Percentiles rank a stretch among this genome's conserved stretches.
Conservation (phyloP, 2,113 vertebrate genomes). For the Gallinago media region DNA sequence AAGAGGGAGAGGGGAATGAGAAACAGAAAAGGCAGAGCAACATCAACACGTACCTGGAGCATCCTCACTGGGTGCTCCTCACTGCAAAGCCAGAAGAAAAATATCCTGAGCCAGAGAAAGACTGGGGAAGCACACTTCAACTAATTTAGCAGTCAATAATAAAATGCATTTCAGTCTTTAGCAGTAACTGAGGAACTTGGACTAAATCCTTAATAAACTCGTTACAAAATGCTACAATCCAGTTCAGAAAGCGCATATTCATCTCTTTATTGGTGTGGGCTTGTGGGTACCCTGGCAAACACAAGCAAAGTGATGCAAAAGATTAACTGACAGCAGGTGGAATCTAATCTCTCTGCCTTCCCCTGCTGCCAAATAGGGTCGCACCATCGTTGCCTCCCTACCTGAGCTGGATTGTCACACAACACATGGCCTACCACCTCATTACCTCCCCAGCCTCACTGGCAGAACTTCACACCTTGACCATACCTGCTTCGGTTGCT, state of each 20-base stretch:
- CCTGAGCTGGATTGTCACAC: slow-evolving; percentile 52
- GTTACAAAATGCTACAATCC: slow-evolving; percentile 22
- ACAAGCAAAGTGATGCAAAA: slow-evolving; percentile 2
- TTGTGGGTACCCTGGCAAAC: slow-evolving; percentile 31
- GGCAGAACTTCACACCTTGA: slow-evolving; percentile 12
- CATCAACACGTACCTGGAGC: neutral
- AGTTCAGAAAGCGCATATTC: slow-evolving; percentile 47
- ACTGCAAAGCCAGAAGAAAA: neutral
- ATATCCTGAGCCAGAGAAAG: neutral
- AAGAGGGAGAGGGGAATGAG: fast-evolving
- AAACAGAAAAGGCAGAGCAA: neutral
- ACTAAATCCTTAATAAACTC: slow-evolving; percentile 43
- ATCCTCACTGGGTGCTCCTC: neutral
- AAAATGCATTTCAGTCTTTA: neutral
- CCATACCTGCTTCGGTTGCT: neutral
- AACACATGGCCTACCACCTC: slow-evolving; percentile 53
- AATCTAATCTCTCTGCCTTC: slow-evolving; percentile 47
- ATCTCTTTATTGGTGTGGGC: slow-evolving; percentile 14
- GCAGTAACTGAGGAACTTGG: neutral
- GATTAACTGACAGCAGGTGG: slow-evolving; percentile 52
- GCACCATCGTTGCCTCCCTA: slow-evolving; percentile 6
- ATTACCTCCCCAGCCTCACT: slow-evolving; percentile 21
- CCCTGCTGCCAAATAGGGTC: slow-evolving; percentile 29
- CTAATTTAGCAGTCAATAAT: neutral
- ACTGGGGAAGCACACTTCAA: neutral